A percentile compares a stretch with the other conserved stretches of the same genome.
phyloP scores from a whole-genome alignment of 2,797 vertebrate genomes.

The Chelmon rostratus region DNA sequence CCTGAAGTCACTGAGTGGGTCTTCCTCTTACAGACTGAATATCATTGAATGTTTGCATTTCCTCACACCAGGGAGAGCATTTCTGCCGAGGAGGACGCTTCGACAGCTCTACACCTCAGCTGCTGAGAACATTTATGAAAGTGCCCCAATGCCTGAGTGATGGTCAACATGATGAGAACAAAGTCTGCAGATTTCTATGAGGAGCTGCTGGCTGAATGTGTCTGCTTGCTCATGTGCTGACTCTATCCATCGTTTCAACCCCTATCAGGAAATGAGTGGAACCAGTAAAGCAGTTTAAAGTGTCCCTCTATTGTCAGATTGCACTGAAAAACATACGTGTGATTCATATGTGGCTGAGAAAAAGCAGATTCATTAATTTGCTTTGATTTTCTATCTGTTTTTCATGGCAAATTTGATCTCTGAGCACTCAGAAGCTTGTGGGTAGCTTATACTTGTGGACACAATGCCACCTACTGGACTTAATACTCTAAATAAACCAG shows the following conservation, averaged over 20 bases:
- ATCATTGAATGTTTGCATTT: slow-evolving; percentile 39
- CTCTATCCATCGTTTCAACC: slow-evolving; percentile 10
- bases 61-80: slow-evolving; percentile 50
- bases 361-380: slow-evolving; percentile 20
- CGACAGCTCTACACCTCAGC: neutral
- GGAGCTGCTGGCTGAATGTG: neutral
- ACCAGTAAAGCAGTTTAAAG: slow-evolving; percentile 6
- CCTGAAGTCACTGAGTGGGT: slow-evolving; percentile 1
- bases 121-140: slow-evolving; percentile 68
- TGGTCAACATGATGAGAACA: neutral
- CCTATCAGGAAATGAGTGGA: neutral
- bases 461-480: slow-evolving; percentile 71
- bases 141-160: slow-evolving; percentile 5
- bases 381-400: slow-evolving; percentile 6
- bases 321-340: slow-evolving; percentile 7
- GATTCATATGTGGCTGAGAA: neutral
- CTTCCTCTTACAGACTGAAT: slow-evolving; percentile 5
- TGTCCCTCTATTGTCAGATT: neutral
- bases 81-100: neutral
- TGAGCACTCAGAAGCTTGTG: neutral
- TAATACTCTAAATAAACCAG: neutral
- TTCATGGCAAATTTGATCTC: slow-evolving; percentile 4
- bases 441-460: slow-evolving; percentile 19
- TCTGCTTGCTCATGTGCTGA: neutral
- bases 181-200: neutral